Percentiles rank a stretch among this genome's conserved stretches.
Evolutionary conservation across 2,888 invertebrate species (phyloP).

Genomic region (Ormyrus labotus): DNA sequence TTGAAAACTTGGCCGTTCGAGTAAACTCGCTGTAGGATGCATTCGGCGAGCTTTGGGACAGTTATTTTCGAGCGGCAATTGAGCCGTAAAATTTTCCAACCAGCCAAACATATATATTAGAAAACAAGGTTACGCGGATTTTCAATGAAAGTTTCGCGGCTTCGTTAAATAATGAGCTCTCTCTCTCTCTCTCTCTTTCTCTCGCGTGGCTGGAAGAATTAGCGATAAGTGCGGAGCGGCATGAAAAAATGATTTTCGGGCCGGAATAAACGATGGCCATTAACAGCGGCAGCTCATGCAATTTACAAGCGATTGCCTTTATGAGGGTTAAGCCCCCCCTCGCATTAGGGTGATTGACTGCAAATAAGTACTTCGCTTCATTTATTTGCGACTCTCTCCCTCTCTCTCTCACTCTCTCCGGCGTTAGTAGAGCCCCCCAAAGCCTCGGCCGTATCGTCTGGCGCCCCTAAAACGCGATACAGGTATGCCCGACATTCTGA

Average conservation of each 20-base stretch:
- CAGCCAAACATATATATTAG: no score
- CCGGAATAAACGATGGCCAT: not conserved
- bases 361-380: constrained; percentile 36
- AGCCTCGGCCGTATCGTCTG: constrained; percentile 37
- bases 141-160: no score
- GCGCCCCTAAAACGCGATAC: constrained; percentile 31
- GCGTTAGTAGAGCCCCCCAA: constrained; percentile 39
- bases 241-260: not conserved
- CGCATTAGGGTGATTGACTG: constrained; percentile 43
- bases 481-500: constrained; percentile 18
- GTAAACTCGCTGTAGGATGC: no score
- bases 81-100: no score
- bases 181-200: no score
- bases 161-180: no score
- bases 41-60: no score
- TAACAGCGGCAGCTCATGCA: not conserved
- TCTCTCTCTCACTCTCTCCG: not conserved
- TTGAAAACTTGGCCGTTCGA: no score
- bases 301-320: constrained; percentile 33
- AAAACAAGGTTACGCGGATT: no score
- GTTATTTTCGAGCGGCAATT: no score
- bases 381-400: constrained; percentile 36
- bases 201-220: no score
- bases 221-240: no score
- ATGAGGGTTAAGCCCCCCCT: not conserved